A percentile compares a stretch with the other conserved stretches of the same genome.
phyloP scores from a whole-genome alignment of 2,888 invertebrate species.

The Pycnomerus fuliginosus region DNA sequence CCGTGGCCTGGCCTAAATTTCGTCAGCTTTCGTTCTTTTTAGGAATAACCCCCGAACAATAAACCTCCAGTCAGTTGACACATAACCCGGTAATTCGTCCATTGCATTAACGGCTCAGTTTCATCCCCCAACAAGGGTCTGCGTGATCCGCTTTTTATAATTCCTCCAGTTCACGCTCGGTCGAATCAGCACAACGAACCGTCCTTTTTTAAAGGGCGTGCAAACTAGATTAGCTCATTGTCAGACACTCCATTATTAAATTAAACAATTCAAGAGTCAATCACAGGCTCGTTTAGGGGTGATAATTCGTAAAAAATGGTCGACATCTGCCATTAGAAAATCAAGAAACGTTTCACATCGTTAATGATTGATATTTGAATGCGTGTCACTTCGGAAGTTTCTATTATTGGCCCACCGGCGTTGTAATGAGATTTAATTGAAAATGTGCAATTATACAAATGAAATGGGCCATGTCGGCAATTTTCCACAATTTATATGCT shows the following conservation, averaged over 20 bases:
- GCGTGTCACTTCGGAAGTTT: too few relatives aligned
- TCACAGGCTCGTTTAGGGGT: slow-evolving; percentile 40
- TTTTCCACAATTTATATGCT: slow-evolving; percentile 33
- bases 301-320: slow-evolving; percentile 26
- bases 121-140: too few relatives aligned
- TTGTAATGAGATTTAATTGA: slow-evolving; percentile 11
- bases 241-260: slow-evolving; percentile 42
- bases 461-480: slow-evolving; percentile 17
- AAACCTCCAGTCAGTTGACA: too few relatives aligned
- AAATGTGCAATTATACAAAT: slow-evolving; percentile 16
- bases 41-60: too few relatives aligned
- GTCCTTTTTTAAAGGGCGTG: slow-evolving; percentile 39
- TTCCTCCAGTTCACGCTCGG: slow-evolving; percentile 41
- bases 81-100: too few relatives aligned
- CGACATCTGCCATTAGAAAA: too few relatives aligned
- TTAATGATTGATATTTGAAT: too few relatives aligned
- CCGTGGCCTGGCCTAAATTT: too few relatives aligned
- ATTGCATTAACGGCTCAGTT: too few relatives aligned
- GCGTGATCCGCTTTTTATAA: slow-evolving; percentile 36
- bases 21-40: too few relatives aligned
- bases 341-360: too few relatives aligned
- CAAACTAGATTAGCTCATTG: slow-evolving; percentile 46
- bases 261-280: slow-evolving; percentile 47
- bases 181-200: slow-evolving; percentile 34
- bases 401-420: slow-evolving; percentile 14